These are phyloP conservation scores for Micrasema longulum DNA, from an alignment of 1,140 invertebrate species.

Conservation along the genomic window DNA sequence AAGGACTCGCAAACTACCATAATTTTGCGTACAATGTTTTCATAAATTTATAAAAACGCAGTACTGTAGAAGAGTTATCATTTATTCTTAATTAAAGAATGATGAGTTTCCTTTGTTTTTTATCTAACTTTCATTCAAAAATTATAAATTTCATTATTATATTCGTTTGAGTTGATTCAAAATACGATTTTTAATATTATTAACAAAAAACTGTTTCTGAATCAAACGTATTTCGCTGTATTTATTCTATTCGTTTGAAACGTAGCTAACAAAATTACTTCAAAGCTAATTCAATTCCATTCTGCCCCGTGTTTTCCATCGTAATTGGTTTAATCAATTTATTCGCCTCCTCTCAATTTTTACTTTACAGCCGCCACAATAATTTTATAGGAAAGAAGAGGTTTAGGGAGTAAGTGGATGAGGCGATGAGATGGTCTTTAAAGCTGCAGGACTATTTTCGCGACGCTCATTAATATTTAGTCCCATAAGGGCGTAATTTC, in stretches of 20 bases:
- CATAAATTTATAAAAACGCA: too few relatives aligned
- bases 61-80: too few relatives aligned
- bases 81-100: too few relatives aligned
- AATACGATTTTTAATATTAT: too few relatives aligned
- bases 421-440: not conserved
- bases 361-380: not conserved
- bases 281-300: constrained; percentile 15
- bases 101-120: too few relatives aligned
- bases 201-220: not conserved
- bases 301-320: constrained; percentile 1
- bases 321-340: constrained; percentile 14
- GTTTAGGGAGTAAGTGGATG: not conserved
- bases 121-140: too few relatives aligned
- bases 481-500: constrained; percentile 15
- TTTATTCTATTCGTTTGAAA: constrained; percentile 15
- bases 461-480: constrained; percentile 28
- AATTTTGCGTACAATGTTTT: too few relatives aligned
- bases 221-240: constrained; percentile 3
- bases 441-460: constrained; percentile 19
- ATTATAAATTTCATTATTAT: too few relatives aligned
- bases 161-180: too few relatives aligned
- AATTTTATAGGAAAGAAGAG: constrained; percentile 13
- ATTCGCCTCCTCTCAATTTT: constrained; percentile 16
- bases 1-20: too few relatives aligned
- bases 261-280: not conserved